Evolutionary conservation across 1,140 invertebrate species (phyloP), one percentile per base, ranked within the genome.

Genomic region (Berghia stephanieae): DNA sequence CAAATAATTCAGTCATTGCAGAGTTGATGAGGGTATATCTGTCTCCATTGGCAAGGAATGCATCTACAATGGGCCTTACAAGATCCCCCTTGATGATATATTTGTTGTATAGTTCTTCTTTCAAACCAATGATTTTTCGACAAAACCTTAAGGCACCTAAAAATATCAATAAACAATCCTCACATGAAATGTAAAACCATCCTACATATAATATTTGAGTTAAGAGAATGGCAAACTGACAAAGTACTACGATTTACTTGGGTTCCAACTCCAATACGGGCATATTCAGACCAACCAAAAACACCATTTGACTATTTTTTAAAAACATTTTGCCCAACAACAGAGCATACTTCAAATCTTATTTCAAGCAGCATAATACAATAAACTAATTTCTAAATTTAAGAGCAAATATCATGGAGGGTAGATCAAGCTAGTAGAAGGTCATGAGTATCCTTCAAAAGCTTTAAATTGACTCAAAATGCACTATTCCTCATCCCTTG

Each of bases 21-120:
- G 98, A 99, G 90, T 99, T 98, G 74, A 99, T 90, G 71, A 99
- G 93, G 91, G 99, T 99, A 89, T 99, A 99, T 87, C 96, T 93
- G 80, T 96, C 95, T 89, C 98, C 98, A 91, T 99, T 99, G 83
- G 94, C 93, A 85, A 96, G 93, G 88, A 99, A 98, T 77, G 97
- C 95, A 89, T 99, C 96, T 80, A 99, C 94, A 78, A 99, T 95
- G 60, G 96, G 97, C 78, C 95, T 94, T 90, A 99, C 97, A 34
- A 99, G 91, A 90, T 97, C 96, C 52, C 96, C 96, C 88, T 98
- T 98, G 68, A 97, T 95, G 83, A 99, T 99, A 89, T 99, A 95
- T 82, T 94, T 92, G 91, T 99, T 97, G 90, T 99, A 99, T 89
- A 98, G 97, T 85, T 99, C 98, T 89, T 99, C 98, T 90, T 99